Evolutionary conservation across 2,888 invertebrate genomes (phyloP).

Genomic region (Lydus trimaculatus): DNA sequence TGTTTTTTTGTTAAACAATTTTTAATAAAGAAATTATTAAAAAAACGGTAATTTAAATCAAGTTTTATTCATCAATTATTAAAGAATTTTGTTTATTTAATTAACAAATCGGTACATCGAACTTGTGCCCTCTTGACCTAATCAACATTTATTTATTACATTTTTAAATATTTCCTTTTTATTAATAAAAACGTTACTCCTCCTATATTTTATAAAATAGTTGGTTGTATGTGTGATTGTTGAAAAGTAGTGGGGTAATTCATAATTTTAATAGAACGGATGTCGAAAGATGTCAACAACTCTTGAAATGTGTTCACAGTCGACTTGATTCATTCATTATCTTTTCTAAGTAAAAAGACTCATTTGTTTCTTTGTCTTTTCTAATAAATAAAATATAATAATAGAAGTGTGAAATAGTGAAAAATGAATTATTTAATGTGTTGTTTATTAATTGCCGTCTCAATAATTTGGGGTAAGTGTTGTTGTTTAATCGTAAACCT

Average conservation of each 20-base stretch:
- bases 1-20: too few relatives aligned
- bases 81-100: neutral
- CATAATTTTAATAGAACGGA: neutral
- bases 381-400: neutral
- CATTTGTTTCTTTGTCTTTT: neutral
- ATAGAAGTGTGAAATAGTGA: neutral
- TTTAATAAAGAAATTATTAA: too few relatives aligned
- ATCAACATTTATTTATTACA: neutral
- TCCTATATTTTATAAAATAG: neutral
- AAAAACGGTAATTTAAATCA: neutral
- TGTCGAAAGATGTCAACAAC: conserved; percentile 2
- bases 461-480: neutral
- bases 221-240: neutral
- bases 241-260: too few relatives aligned
- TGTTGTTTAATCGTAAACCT: neutral
- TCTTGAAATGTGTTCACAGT: neutral
- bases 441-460: neutral
- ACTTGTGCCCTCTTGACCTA: conserved; percentile 31
- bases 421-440: neutral
- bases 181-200: neutral
- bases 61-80: neutral
- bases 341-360: neutral
- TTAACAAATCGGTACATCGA: conserved; percentile 16
- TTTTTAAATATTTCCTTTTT: neutral
- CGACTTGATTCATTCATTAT: neutral